These are phyloP conservation scores for Hydractinia echinata DNA, from an alignment of 30 jellyfish, hydroid and myxozoan genomes.

Conservation along the genomic window DNA sequence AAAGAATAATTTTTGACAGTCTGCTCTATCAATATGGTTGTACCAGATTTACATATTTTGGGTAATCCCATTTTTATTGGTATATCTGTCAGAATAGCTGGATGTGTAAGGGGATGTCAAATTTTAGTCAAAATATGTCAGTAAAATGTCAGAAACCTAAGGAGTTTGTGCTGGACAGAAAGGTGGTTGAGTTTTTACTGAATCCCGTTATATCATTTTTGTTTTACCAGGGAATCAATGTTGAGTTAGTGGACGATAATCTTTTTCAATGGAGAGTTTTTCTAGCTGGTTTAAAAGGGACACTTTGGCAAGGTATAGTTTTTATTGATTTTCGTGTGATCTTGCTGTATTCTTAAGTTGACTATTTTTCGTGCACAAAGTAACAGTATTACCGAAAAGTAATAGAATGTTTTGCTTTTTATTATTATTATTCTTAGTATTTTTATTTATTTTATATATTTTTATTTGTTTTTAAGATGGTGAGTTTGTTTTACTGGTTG, in stretches of 20 bases:
- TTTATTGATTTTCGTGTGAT: not conserved
- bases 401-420: not conserved
- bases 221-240: constrained; percentile 63
- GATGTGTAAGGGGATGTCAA: too few relatives aligned
- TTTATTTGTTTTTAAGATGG: constrained; percentile 43
- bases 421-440: too few relatives aligned
- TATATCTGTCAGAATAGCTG: too few relatives aligned
- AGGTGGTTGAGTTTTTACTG: too few relatives aligned
- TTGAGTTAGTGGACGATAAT: constrained; percentile 42
- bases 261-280: constrained; percentile 61
- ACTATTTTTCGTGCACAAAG: not conserved
- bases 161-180: too few relatives aligned
- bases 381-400: not conserved
- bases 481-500: constrained; percentile 32
- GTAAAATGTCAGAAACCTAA: too few relatives aligned
- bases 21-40: too few relatives aligned
- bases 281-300: constrained; percentile 55
- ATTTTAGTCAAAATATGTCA: too few relatives aligned
- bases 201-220: not conserved
- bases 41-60: too few relatives aligned
- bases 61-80: too few relatives aligned
- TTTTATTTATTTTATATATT: not conserved
- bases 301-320: constrained; percentile 65
- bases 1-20: too few relatives aligned
- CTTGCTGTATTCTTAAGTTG: not conserved